Conservation (phyloP, 2,113 vertebrate genomes). For the Ancistrus triradiatus region DNA sequence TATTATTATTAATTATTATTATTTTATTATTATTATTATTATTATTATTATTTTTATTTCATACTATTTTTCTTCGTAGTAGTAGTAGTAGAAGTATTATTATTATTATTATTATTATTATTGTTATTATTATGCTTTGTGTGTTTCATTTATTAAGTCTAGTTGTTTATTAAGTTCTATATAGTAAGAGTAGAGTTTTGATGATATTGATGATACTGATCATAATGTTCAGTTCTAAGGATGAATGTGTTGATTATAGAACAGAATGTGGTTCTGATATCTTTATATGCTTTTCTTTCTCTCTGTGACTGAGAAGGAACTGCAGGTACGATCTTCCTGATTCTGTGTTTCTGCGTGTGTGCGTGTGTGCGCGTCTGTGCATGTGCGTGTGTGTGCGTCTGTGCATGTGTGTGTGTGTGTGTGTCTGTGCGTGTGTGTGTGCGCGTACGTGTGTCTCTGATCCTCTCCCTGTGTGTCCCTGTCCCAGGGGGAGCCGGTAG, state of each 20-base stretch:
- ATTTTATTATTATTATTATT: no score
- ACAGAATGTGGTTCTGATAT: no score
- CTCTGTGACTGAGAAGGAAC: constrained; percentile 84
- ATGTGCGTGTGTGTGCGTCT: constrained; percentile 52
- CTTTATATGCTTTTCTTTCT: constrained; percentile 27
- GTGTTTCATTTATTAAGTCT: background rate
- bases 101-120: no score
- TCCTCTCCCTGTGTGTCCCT: constrained; percentile 44
- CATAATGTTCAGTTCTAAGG: no score
- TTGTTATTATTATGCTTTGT: no score
- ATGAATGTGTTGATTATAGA: background rate
- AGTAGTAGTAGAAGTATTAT: no score
- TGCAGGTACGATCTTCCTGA: constrained; percentile 99
- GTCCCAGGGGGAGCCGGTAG: constrained; percentile 93
- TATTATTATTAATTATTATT: no score
- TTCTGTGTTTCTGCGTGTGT: constrained; percentile 38
- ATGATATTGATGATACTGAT: no score
- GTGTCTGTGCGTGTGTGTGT: constrained; percentile 62
- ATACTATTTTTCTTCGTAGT: no score
- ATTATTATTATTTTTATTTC: no score
- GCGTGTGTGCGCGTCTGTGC: background rate
- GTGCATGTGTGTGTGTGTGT: background rate
- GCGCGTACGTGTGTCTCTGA: background rate
- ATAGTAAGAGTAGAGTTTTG: no score
- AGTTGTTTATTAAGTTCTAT: no score